phyloP scores from a whole-genome alignment of 2,797 vertebrate genomes.

The Helostoma temminkii region DNA sequence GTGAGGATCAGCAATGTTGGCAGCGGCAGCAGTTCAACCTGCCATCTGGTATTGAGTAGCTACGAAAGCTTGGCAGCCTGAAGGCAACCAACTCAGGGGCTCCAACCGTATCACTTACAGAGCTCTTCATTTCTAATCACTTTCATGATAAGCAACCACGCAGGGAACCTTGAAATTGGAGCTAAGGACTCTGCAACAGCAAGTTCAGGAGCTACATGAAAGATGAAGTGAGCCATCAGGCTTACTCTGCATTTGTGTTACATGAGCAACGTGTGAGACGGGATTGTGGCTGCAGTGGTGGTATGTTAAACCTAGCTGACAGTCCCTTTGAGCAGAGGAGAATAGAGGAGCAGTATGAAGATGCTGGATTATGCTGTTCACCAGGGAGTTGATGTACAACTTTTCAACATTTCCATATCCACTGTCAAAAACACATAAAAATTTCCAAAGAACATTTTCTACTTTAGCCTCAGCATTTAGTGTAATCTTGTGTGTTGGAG shows the following conservation, averaged over 20 bases:
- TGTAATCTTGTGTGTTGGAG: conserved; percentile 19
- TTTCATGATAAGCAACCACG: conserved; percentile 68
- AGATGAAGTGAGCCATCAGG: conserved; percentile 61
- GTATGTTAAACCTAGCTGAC: conserved; percentile 65
- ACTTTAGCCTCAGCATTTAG: conserved; percentile 11
- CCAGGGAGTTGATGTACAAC: conserved; percentile 47
- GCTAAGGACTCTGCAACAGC: conserved; percentile 61
- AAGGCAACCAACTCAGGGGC: conserved; percentile 62
- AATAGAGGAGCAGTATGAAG: conserved; percentile 50
- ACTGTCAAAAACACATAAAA: conserved; percentile 30
- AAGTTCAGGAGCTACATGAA: conserved; percentile 60
- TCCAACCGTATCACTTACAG: conserved; percentile 73
- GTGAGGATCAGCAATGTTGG: conserved; percentile 64
- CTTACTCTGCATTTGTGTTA: conserved; percentile 50
- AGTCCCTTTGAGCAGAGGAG: conserved; percentile 56
- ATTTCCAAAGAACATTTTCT: conserved; percentile 21
- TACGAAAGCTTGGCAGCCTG: conserved; percentile 62
- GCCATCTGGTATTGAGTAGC: conserved; percentile 68
- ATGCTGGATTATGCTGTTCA: conserved; percentile 59
- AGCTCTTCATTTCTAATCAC: conserved; percentile 76
- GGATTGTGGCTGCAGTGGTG: conserved; percentile 51
- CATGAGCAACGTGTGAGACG: conserved; percentile 49
- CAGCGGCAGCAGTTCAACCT: conserved; percentile 54
- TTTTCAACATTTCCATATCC: conserved; percentile 45
- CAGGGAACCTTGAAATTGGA: conserved; percentile 70